phyloP scores from a whole-genome alignment of 1,140 invertebrate species.

The Ceratitis capitata region DNA sequence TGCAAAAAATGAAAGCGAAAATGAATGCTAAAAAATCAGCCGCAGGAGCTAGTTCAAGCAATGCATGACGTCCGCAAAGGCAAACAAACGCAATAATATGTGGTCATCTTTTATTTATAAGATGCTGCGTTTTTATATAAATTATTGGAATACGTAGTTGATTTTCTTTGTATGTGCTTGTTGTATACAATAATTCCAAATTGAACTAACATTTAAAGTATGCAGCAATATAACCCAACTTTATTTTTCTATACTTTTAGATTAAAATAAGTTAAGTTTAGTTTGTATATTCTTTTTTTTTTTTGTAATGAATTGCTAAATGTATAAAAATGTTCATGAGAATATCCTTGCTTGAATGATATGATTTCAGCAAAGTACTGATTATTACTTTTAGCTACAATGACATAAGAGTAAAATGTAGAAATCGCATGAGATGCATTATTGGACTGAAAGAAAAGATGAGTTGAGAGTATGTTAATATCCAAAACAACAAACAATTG shows the following conservation, averaged over 20 bases:
- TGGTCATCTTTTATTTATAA: background rate
- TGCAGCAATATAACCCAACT: background rate
- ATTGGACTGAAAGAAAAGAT: background rate
- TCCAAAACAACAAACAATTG: background rate
- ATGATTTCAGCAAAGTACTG: constrained; percentile 7
- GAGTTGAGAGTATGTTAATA: background rate
- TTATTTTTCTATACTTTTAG: background rate
- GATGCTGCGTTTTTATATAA: background rate
- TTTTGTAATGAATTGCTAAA: constrained; percentile 18
- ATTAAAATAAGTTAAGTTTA: constrained; percentile 22
- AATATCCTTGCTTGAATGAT: background rate
- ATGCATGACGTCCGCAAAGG: background rate
- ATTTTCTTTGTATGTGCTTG: background rate
- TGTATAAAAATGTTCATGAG: background rate
- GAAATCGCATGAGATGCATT: background rate
- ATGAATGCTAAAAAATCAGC: constrained; percentile 52
- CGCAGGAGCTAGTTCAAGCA: background rate
- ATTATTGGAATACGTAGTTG: background rate
- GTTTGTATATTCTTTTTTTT: background rate
- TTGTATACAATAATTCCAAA: constrained; percentile 6
- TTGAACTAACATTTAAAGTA: background rate
- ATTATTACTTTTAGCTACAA: constrained; percentile 7
- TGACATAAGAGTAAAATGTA: background rate
- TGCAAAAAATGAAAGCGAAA: constrained; percentile 59
- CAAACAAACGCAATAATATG: background rate